phyloP scores from a whole-genome alignment of 2,113 vertebrate species.

The Brachyhypopomus gauderio region DNA sequence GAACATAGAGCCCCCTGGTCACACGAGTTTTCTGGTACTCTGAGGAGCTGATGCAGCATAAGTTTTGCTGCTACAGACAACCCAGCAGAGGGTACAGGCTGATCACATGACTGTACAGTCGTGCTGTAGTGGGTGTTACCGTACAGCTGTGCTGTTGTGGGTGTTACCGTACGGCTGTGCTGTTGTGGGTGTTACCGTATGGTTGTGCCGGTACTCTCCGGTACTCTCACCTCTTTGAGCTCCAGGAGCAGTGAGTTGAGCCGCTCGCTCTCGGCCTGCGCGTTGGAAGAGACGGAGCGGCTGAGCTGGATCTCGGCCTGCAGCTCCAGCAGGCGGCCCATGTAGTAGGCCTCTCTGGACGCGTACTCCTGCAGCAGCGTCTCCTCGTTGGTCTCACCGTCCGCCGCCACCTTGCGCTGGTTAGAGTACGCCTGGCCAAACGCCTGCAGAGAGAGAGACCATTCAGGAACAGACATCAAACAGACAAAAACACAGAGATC shows the following conservation, averaged over 20 bases:
- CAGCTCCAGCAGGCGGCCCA: conserved; percentile 88
- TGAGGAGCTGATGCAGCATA: too few species aligned
- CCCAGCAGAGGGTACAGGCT: too few species aligned
- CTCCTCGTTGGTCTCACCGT: conserved; percentile 94
- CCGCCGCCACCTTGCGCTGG: conserved; percentile 96
- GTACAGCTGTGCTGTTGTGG: too few species aligned
- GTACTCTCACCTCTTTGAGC: conserved; percentile 89
- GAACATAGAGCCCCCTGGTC: too few species aligned
- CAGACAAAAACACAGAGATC: too few species aligned
- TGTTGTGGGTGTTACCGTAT: background rate
- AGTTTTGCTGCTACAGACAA: too few species aligned
- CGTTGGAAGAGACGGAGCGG: conserved; percentile 81
- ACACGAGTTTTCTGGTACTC: too few species aligned
- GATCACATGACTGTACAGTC: too few species aligned
- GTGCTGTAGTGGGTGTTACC: too few species aligned
- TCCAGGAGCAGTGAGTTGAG: conserved; percentile 83
- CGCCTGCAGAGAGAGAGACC: conserved; percentile 75
- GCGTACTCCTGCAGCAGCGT: conserved; percentile 94
- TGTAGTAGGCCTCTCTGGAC: conserved; percentile 93
- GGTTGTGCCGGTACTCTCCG: background rate
- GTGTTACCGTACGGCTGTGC: background rate
- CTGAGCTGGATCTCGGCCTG: conserved; percentile 88
- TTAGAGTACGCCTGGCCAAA: conserved; percentile 96
- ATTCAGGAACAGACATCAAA: background rate
- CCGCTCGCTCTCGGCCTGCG: conserved; percentile 88